Evolutionary conservation across 2,113 vertebrate species (phyloP).

Genomic region (Hydropotes inermis): DNA sequence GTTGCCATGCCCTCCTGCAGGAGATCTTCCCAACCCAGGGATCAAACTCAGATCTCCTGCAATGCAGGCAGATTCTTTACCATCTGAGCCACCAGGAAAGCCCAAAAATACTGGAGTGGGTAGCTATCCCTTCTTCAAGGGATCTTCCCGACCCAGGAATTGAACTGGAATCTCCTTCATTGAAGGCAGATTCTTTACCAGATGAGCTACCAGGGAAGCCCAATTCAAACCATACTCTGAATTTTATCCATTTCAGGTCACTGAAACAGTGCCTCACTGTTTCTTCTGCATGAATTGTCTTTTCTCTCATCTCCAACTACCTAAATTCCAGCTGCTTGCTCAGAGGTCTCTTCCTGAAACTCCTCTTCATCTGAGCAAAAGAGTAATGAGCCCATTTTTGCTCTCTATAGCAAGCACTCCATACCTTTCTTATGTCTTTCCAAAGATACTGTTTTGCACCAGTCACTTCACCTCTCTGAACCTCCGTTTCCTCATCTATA

Average conservation of each 20-base stretch:
- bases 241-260: background rate
- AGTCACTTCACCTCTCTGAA: background rate
- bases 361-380: background rate
- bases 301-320: background rate
- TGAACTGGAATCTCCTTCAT: background rate
- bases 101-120: background rate
- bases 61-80: background rate
- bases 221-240: background rate
- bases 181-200: background rate
- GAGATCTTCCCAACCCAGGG: background rate
- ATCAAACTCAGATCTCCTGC: background rate
- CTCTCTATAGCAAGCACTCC: background rate
- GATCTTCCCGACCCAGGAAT: background rate
- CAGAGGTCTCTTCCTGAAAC: background rate
- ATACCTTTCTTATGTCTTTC: background rate
- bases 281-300: background rate
- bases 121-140: background rate
- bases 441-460: background rate
- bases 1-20: background rate
- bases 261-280: background rate
- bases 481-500: background rate
- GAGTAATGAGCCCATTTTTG: background rate
- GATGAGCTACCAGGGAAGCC: background rate
- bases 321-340: slow-evolving; percentile 1
- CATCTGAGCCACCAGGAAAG: background rate